Conservation (phyloP, 2,888 invertebrate species). For the Chaetogeoica ovagalla region DNA sequence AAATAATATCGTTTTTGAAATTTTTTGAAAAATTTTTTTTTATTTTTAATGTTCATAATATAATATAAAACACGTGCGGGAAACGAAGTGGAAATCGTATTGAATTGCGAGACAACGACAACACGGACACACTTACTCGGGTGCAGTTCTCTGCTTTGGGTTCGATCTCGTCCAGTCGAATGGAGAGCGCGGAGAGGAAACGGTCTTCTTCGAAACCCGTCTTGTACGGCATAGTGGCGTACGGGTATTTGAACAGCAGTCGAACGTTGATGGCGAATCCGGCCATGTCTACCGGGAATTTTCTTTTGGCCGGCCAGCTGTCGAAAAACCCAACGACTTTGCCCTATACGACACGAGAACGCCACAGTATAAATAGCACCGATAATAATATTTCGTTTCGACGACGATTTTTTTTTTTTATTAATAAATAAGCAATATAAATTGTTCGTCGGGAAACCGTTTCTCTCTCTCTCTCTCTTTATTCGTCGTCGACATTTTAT, state of each 20-base stretch:
- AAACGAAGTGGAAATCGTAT: too few relatives aligned
- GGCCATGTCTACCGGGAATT: constrained; percentile 82
- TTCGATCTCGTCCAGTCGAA: constrained; percentile 72
- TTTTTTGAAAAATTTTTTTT: too few relatives aligned
- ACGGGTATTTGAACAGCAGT: constrained; percentile 61
- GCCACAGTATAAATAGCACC: too few relatives aligned
- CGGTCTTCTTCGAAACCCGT: constrained; percentile 78
- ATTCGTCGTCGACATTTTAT: too few relatives aligned
- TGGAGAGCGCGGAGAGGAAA: constrained; percentile 70
- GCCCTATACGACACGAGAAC: constrained; percentile 58
- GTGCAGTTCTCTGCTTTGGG: constrained; percentile 77
- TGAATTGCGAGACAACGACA: too few relatives aligned
- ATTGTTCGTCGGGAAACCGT: too few relatives aligned
- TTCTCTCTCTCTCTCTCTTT: too few relatives aligned
- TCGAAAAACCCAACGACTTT: constrained; percentile 73
- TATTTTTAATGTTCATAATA: too few relatives aligned
- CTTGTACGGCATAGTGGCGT: constrained; percentile 71
- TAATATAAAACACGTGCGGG: too few relatives aligned
- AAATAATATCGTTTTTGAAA: too few relatives aligned
- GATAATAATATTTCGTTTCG: neutral
- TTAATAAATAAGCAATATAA: too few relatives aligned
- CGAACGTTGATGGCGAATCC: constrained; percentile 77
- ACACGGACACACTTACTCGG: constrained; percentile 65
- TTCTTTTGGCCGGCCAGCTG: constrained; percentile 75
- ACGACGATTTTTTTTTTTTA: too few relatives aligned